Evolutionary conservation across 2,113 vertebrate genomes (phyloP).

Genomic region (Sinocyclocheilus maitianheensis): DNA sequence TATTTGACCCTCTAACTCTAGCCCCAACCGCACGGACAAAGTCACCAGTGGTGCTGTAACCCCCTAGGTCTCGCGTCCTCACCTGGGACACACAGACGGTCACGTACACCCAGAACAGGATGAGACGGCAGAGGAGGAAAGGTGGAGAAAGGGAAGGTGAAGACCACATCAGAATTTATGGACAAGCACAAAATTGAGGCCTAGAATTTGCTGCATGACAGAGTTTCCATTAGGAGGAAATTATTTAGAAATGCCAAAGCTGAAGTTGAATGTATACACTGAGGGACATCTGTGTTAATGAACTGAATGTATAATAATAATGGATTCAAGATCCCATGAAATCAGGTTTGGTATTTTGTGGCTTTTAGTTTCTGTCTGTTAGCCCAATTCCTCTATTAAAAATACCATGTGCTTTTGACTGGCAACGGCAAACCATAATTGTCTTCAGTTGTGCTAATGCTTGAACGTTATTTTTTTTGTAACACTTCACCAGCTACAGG

Average conservation of each 20-base stretch:
- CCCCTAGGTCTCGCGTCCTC: conserved; percentile 90
- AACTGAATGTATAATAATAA: background rate
- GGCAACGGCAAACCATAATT: background rate
- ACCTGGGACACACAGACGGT: conserved; percentile 79
- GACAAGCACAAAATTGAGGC: background rate
- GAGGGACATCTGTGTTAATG: background rate
- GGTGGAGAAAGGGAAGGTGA: background rate
- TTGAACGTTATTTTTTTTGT: too few relatives aligned
- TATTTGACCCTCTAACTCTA: conserved; percentile 1
- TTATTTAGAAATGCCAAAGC: background rate
- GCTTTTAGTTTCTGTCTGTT: background rate
- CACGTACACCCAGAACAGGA: conserved; percentile 53
- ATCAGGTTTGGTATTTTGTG: background rate
- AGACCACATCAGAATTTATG: background rate
- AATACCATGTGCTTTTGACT: background rate
- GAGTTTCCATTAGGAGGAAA: background rate
- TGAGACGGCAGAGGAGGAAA: conserved; percentile 52
- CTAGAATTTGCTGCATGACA: background rate
- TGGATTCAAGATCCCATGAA: background rate
- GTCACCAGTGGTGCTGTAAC: conserved; percentile 92
- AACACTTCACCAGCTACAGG: too few relatives aligned
- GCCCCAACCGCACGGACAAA: conserved; percentile 90
- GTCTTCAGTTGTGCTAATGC: background rate
- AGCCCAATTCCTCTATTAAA: background rate
- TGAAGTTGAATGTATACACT: background rate